A percentile compares a stretch with the other conserved stretches of the same genome.
Evolutionary conservation across 2,113 vertebrate genomes (phyloP).

Genomic region (Tylochromis polylepis): DNA sequence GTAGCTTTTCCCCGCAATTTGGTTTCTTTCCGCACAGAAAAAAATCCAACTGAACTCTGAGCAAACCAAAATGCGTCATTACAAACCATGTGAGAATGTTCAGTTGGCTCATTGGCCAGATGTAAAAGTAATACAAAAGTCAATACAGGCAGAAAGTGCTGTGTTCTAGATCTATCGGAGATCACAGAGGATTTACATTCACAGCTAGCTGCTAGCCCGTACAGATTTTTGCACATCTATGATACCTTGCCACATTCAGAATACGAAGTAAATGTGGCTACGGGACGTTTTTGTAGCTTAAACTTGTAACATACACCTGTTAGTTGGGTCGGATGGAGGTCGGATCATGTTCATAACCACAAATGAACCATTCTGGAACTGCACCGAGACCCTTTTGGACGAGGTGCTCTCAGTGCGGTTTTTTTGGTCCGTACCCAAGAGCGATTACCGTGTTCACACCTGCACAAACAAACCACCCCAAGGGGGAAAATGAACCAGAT

Average conservation of each 20-base stretch:
- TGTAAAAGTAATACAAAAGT: not conserved
- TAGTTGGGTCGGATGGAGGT: fast-evolving
- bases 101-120: not conserved
- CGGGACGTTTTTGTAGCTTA: not conserved
- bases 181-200: not conserved
- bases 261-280: not conserved
- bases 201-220: not conserved
- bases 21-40: not conserved
- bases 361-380: no score
- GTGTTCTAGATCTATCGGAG: not conserved
- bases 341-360: no score
- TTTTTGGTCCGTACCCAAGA: no score
- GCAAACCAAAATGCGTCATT: not conserved
- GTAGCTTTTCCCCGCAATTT: not conserved
- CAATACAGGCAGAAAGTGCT: not conserved
- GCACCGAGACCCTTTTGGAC: fast-evolving
- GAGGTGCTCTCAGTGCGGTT: fast-evolving
- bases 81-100: not conserved
- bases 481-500: not conserved
- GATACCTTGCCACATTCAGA: not conserved
- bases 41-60: not conserved
- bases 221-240: not conserved
- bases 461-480: not conserved
- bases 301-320: not conserved
- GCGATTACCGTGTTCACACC: not conserved